A percentile compares a stretch with the other conserved stretches of the same genome.
Conservation (phyloP, 1,140 invertebrate genomes). For the Lineus longissimus region DNA sequence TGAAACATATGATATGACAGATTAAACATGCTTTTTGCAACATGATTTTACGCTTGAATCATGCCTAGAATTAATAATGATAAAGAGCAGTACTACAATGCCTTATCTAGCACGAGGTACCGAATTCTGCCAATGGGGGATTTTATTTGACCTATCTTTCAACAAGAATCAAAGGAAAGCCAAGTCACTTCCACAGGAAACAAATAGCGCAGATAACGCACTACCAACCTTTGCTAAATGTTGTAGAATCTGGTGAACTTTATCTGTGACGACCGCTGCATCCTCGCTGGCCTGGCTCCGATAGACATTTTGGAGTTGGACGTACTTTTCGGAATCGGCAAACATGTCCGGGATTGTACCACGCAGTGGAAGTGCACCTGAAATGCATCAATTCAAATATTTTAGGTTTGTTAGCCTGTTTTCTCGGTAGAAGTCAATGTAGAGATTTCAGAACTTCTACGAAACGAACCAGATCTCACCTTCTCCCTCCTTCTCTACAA, state of each 20-base stretch:
- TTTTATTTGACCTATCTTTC: no score
- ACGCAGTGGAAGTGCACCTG: conserved; percentile 75
- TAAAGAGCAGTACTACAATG: no score
- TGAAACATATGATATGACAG: no score
- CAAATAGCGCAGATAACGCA: no score
- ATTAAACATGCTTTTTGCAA: no score
- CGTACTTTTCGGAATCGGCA: conserved; percentile 87
- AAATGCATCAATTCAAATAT: conserved; percentile 11
- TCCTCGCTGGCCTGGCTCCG: conserved; percentile 78
- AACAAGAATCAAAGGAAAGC: no score
- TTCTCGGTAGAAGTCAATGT: neutral
- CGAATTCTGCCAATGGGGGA: no score
- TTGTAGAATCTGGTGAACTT: conserved; percentile 74
- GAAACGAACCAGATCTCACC: conserved; percentile 23
- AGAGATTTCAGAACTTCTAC: neutral
- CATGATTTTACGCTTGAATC: no score
- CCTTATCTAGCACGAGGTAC: no score
- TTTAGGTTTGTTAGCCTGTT: neutral
- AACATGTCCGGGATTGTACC: conserved; percentile 98
- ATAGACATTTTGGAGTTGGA: conserved; percentile 83
- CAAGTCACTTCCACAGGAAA: no score
- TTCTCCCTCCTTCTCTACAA: conserved; percentile 79
- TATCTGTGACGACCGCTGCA: conserved; percentile 73
- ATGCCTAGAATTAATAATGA: no score
- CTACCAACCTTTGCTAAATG: conserved; percentile 45